These are phyloP conservation scores for Recurvirostra avosetta DNA, from an alignment of 2,113 vertebrate species.

Conservation along the genomic window DNA sequence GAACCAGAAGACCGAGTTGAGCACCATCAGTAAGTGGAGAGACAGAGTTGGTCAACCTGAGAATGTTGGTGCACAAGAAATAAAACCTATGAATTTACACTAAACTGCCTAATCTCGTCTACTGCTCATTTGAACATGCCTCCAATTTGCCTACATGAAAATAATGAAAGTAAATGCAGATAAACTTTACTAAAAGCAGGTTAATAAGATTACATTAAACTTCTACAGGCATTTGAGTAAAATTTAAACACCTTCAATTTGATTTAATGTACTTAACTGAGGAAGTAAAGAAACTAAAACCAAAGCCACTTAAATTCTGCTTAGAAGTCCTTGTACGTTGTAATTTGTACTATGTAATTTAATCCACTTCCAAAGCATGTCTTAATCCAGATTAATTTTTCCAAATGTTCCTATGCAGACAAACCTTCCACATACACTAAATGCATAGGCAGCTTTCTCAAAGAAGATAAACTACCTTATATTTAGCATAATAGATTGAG, in stretches of 20 bases:
- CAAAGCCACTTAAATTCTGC: constrained; percentile 26
- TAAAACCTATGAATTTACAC: not conserved
- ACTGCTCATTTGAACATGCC: not conserved
- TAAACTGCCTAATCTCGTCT: not conserved
- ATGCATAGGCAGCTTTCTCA: not conserved
- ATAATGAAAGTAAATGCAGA: not conserved
- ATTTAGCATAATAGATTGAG: not conserved
- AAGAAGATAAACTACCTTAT: not conserved
- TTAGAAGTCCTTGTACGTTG: not conserved
- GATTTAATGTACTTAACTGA: not conserved
- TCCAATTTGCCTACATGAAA: not conserved
- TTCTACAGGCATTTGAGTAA: not conserved
- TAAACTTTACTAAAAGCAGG: not conserved
- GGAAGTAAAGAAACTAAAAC: not conserved
- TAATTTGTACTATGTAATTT: not conserved
- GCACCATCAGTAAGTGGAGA: not conserved
- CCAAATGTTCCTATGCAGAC: not conserved
- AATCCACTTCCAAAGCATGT: constrained; percentile 3
- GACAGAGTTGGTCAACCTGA: not conserved
- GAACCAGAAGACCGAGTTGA: not conserved
- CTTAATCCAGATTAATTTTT: constrained; percentile 21
- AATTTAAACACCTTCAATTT: constrained; percentile 10
- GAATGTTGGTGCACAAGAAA: not conserved
- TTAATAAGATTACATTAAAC: not conserved
- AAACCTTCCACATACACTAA: not conserved